Base-by-base conservation (phyloP, 2,888 invertebrate genomes). In the Arge pagana region DNA sequence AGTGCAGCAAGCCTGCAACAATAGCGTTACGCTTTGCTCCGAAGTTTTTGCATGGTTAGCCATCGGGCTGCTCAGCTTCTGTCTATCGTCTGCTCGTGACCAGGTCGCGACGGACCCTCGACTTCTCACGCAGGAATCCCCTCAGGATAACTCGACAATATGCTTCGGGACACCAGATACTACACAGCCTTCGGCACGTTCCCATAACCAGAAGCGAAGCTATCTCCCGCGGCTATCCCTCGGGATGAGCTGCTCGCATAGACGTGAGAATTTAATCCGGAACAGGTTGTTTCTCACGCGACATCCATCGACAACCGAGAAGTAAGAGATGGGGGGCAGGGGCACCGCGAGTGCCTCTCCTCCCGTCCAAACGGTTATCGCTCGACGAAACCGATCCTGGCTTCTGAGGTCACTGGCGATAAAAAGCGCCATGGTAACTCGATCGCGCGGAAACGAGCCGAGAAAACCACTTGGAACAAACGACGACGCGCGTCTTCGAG, bases 121-220 rank as follows among this genome's bases (percentile, higher is more conserved):
- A 52, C 52, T 52, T 52, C 48, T 52, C 35, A 30, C 37, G 35
- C 37, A 16, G 50, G 60, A 65, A 63, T 62, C 65, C 72, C 72
- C 63, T 60, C 52, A 71, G 70, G 66, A 59, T 54, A 54, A 58
- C 56, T n/a, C 57, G 56, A 66, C 73, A 73, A 74, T 74, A 73
- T 74, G 73, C 70, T 72, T 67, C 52, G 65, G 64, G 55, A 68
- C 67, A 69, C 65, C 60, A 64, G 66, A 71, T 71, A 70, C 71
- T 69, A n/a, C n/a, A n/a, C n/a, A n/a, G n/a, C n/a, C 70, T 66
- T 68, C 70, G 67, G 64, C 61, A 60, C 60, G 59, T 74, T 74
- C 74, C 73, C 74, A 75, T 66, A 67, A 71, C 56, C 74, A 71
- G 73, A 52, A 37, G 67, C 59, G 73, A 55, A 61, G 49, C 54